A percentile compares a stretch with the other conserved stretches of the same genome.
These are phyloP conservation scores for Psephotus haematonotus DNA, from an alignment of 2,113 vertebrate species.

Conservation along the genomic window DNA sequence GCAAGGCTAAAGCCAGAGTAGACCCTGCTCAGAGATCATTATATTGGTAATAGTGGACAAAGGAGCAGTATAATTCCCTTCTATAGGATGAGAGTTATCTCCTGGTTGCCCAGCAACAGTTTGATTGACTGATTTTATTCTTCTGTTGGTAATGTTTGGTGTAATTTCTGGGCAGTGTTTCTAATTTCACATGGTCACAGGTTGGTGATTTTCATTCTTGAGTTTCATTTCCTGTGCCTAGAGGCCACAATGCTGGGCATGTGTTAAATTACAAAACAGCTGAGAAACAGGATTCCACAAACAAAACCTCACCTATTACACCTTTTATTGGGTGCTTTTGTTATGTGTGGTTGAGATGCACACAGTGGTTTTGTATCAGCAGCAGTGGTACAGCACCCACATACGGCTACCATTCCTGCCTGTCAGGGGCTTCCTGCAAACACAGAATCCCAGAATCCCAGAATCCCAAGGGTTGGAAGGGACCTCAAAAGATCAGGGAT, in stretches of 20 bases:
- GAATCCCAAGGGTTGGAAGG: too few relatives aligned
- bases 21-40: not conserved
- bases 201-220: not conserved
- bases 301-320: not conserved
- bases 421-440: not conserved
- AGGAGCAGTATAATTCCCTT: not conserved
- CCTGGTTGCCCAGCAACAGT: not conserved
- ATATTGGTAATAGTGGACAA: not conserved
- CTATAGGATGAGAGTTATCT: not conserved
- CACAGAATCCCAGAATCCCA: not conserved
- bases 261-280: not conserved
- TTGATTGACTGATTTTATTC: not conserved
- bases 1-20: not conserved
- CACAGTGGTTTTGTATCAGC: not conserved
- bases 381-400: not conserved
- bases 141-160: not conserved
- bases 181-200: not conserved
- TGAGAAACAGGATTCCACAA: not conserved
- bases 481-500: not conserved
- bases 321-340: not conserved
- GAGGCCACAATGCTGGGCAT: not conserved
- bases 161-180: not conserved
- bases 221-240: not conserved
- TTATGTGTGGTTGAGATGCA: not conserved
- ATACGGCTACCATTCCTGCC: not conserved